phyloP scores from a whole-genome alignment of 2,888 invertebrate genomes.

The Scelioninae gen. 1 region DNA sequence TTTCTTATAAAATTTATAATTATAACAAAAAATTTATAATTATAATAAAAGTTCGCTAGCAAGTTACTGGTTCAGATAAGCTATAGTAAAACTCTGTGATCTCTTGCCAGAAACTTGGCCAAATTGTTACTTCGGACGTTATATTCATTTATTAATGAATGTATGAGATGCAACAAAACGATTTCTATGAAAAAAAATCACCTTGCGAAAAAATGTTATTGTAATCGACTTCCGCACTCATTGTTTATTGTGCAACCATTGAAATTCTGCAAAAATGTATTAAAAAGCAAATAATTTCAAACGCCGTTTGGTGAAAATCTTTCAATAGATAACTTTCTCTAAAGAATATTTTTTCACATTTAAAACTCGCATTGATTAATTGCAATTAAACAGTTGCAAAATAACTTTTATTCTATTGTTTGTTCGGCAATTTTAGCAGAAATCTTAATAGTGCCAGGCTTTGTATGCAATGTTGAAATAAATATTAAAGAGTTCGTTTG shows the following conservation, averaged over 20 bases:
- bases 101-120: no score
- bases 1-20: no score
- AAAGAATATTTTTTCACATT: constrained; percentile 14
- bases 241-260: constrained; percentile 18
- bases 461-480: background rate
- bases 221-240: background rate
- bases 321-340: constrained; percentile 27
- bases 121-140: no score
- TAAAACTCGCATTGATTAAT: constrained; percentile 17
- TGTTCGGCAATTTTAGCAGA: background rate
- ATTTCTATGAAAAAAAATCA: background rate
- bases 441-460: constrained; percentile 9
- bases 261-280: constrained; percentile 24
- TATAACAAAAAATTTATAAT: no score
- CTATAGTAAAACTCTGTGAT: no score
- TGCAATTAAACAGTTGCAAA: background rate
- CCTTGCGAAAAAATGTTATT: background rate
- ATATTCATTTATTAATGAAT: background rate
- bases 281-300: constrained; percentile 30
- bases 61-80: no score
- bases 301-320: constrained; percentile 23
- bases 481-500: background rate
- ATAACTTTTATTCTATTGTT: background rate
- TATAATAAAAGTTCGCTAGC: no score
- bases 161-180: background rate